These are phyloP conservation scores for Varanus salvator DNA, from an alignment of 2,113 vertebrate species.

Conservation along the genomic window DNA sequence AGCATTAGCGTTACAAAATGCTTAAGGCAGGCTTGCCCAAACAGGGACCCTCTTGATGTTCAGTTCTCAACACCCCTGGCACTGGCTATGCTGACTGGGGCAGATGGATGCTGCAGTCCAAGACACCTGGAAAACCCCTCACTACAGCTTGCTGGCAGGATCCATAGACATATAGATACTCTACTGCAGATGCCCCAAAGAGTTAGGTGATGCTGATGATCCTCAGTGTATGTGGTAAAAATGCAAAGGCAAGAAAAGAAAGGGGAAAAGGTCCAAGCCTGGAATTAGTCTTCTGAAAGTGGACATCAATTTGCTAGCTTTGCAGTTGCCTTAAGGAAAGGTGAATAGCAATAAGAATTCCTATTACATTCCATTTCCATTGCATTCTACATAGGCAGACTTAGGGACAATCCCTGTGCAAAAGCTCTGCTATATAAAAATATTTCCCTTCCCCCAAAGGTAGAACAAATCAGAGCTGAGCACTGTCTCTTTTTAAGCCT, in stretches of 20 bases:
- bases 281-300: conserved; percentile 69
- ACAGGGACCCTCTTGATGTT: too few species aligned
- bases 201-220: conserved; percentile 77
- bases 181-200: conserved; percentile 9
- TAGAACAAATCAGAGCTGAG: conserved; percentile 27
- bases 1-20: too few species aligned
- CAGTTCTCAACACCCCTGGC: too few species aligned
- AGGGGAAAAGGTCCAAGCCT: conserved; percentile 45
- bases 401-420: neutral
- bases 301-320: conserved; percentile 52
- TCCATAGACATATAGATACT: too few species aligned
- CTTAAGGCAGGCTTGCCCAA: too few species aligned
- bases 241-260: conserved; percentile 61
- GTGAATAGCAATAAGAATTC: conserved; percentile 44
- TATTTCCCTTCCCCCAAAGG: conserved; percentile 14
- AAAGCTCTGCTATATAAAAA: conserved; percentile 3
- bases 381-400: conserved; percentile 12
- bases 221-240: conserved; percentile 75
- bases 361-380: conserved; percentile 7
- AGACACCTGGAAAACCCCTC: too few species aligned
- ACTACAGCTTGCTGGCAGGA: too few species aligned
- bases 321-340: conserved; percentile 48
- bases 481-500: conserved; percentile 22
- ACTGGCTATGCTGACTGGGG: too few species aligned
- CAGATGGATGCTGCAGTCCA: too few species aligned